A percentile compares a stretch with the other conserved stretches of the same genome.
Evolutionary conservation across 2,113 vertebrate genomes (phyloP).

Genomic region (Baryphthengus martii): DNA sequence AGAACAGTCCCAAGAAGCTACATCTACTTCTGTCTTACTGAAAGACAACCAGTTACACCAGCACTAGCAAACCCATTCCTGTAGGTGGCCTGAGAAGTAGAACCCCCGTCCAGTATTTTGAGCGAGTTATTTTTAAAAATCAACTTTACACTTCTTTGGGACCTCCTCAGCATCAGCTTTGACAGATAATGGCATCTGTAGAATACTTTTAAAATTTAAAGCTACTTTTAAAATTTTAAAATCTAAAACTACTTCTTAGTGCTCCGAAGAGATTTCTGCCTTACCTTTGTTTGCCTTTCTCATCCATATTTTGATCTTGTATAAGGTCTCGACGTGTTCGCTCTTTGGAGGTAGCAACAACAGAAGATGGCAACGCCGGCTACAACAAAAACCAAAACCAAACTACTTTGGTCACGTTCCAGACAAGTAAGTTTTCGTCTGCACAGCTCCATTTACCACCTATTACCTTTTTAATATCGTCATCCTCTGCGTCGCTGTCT

Average conservation of each 20-base stretch:
- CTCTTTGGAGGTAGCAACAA: constrained; percentile 99
- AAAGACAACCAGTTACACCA: not conserved
- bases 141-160: not conserved
- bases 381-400: constrained; percentile 49
- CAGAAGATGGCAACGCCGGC: constrained; percentile 98
- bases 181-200: not conserved
- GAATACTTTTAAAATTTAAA: not conserved
- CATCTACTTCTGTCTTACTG: not conserved
- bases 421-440: not conserved
- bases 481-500: constrained; percentile 98
- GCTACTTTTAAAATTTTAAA: too few species aligned
- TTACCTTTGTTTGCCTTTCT: constrained; percentile 97
- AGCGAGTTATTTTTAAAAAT: not conserved
- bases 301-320: constrained; percentile 99
- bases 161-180: not conserved
- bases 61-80: not conserved
- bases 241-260: not conserved
- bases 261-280: not conserved
- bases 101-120: not conserved
- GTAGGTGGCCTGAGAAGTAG: not conserved
- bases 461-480: constrained; percentile 95
- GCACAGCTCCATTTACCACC: not conserved
- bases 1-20: not conserved
- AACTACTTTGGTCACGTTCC: not conserved
- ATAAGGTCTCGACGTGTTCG: constrained; percentile 98